Evolutionary conservation across 2,888 invertebrate genomes (phyloP).

Genomic region (Leucophora obtusa): DNA sequence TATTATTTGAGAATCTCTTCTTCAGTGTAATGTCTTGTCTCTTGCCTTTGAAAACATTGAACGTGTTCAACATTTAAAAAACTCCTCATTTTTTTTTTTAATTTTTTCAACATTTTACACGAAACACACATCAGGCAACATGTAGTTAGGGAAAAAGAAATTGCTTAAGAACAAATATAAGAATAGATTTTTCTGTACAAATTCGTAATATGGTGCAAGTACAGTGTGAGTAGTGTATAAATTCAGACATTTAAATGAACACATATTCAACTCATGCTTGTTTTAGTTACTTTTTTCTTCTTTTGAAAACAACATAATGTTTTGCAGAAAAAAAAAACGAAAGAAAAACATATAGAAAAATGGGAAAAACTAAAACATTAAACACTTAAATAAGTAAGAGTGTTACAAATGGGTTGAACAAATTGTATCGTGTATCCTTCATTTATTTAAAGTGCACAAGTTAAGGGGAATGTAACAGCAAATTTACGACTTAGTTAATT

Average conservation of each 20-base stretch:
- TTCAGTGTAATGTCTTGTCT: constrained; percentile 28
- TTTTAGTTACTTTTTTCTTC: neutral
- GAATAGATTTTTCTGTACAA: neutral
- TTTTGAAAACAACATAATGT: neutral
- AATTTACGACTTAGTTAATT: too few relatives aligned
- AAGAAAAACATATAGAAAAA: neutral
- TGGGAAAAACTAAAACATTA: neutral
- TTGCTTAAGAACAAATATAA: neutral
- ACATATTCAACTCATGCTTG: neutral
- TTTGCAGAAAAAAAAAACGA: neutral
- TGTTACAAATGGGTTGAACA: neutral
- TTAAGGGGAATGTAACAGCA: too few relatives aligned
- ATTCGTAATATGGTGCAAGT: neutral
- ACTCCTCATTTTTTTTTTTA: neutral
- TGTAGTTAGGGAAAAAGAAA: neutral
- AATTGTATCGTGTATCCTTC: neutral
- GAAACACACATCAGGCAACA: neutral
- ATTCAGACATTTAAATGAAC: neutral
- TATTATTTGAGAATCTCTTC: neutral
- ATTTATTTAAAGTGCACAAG: neutral
- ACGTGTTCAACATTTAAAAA: constrained; percentile 47
- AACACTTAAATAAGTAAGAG: constrained; percentile 2
- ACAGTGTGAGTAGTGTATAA: neutral
- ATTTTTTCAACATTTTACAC: neutral
- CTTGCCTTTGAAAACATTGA: constrained; percentile 43